A percentile compares a stretch with the other conserved stretches of the same genome.
Evolutionary conservation across 2,888 invertebrate species (phyloP).

Genomic region (Sesamia inferens): DNA sequence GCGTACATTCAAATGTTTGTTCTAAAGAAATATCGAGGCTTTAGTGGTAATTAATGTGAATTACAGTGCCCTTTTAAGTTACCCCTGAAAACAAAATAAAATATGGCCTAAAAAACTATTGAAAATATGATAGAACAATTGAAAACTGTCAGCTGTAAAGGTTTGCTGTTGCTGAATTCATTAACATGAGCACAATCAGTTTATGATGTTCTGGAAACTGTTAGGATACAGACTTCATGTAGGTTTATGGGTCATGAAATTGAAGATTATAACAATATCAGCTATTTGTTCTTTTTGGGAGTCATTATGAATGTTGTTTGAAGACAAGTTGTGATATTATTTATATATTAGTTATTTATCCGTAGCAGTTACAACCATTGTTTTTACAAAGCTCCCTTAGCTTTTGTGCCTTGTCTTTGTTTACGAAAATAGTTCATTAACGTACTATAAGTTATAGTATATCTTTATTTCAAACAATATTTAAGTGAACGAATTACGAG

Average conservation of each 20-base stretch:
- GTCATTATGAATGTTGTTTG: not conserved
- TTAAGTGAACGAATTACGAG: conserved; percentile 42
- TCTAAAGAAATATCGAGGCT: conserved; percentile 14
- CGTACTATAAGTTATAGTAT: conserved; percentile 27
- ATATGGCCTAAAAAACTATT: not conserved
- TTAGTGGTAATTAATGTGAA: conserved; percentile 16
- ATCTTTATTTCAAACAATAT: conserved; percentile 24
- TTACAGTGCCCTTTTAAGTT: not conserved
- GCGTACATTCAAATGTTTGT: conserved; percentile 35
- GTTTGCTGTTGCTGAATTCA: not conserved
- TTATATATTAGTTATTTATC: conserved; percentile 24
- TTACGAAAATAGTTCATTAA: conserved; percentile 48
- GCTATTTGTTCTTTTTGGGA: not conserved
- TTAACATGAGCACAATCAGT: not conserved
- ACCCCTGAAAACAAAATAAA: too few species aligned
- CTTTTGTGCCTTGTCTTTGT: conserved; percentile 40
- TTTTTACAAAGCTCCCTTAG: conserved; percentile 17
- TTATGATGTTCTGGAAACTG: not conserved
- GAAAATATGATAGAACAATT: not conserved
- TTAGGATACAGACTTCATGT: not conserved
- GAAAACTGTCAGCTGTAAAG: too few species aligned
- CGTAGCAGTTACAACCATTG: conserved; percentile 7
- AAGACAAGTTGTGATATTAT: conserved; percentile 3
- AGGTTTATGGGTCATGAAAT: not conserved
- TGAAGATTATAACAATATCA: not conserved